These are phyloP conservation scores for Carettochelys insculpta DNA, from an alignment of 2,113 vertebrate genomes.

Conservation along the genomic window DNA sequence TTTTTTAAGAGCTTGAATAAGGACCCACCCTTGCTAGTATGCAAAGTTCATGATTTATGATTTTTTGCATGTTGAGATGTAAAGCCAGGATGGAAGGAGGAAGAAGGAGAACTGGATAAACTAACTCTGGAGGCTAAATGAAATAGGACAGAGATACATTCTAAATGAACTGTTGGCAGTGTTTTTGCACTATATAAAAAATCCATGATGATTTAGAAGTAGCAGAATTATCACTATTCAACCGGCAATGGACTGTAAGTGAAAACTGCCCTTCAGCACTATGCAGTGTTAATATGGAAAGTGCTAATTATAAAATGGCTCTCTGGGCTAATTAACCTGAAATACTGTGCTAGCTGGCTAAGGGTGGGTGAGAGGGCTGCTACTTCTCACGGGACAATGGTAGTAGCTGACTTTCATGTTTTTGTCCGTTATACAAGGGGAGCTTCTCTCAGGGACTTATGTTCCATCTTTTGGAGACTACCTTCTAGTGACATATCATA, in stretches of 20 bases:
- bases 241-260: neutral
- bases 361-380: neutral
- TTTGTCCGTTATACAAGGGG: neutral
- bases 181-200: constrained; percentile 4
- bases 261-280: neutral
- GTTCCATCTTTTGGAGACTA: neutral
- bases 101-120: neutral
- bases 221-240: neutral
- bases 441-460: neutral
- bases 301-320: constrained; percentile 32
- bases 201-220: neutral
- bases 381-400: neutral
- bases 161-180: neutral
- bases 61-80: neutral
- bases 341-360: too few species aligned
- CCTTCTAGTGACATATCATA: neutral
- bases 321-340: neutral
- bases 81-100: neutral
- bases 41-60: neutral
- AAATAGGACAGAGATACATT: neutral
- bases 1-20: neutral
- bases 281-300: constrained; percentile 9
- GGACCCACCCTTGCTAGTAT: neutral
- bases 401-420: neutral
- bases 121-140: constrained; percentile 9